Base-by-base conservation (phyloP, 2,888 invertebrate species). In the Resseliella maxima region DNA sequence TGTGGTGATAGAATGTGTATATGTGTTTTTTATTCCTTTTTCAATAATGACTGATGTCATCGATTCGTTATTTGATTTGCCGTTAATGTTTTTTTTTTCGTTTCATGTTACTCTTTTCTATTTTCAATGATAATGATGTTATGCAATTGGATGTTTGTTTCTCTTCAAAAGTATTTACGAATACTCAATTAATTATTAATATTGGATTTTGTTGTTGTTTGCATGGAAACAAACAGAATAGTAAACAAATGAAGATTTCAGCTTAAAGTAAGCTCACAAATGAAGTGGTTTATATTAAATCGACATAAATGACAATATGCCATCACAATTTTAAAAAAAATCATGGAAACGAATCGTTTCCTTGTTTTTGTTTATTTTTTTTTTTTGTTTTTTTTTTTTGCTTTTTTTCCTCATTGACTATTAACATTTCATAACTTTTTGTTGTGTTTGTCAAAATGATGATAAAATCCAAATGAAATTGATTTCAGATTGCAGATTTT, bases 291-390 rank as follows among this genome's bases (percentile, higher is more conserved):
- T 18, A 59, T 8, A 59, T 59, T 59, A 59, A 59, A 59, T 24
- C 59, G 59, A 59, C 18, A 59, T 41, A 59, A 59, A 59, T 59
- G 59, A 59, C 59, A 59, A 59, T 59, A 59, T 59, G 59, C 59
- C 59, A 59, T 59, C 59, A 59, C 24, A 59, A 24, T 15, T 50
- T 41, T 41, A 41, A 41, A 41, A 50, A 50, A 50, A 50, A 15
- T 50, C 12, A 18, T 18, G 2, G 46, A 50, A 18, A 50, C 8
- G 18, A 1, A 50, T 18, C 46, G 46, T 50, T 50, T 18, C 46
- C 2, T 6, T 50, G 15, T 50, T 18, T 50, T 15, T 50, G 8
- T 1, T 50, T 50, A 0, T 59, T 59, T 3, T 18, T 50, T 24
- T 24, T n/a, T 24, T 24, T 59, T 24, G n/a, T 50, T 1, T 50